Base-by-base conservation (phyloP, 1,140 invertebrate species). In the Galleria mellonella region DNA sequence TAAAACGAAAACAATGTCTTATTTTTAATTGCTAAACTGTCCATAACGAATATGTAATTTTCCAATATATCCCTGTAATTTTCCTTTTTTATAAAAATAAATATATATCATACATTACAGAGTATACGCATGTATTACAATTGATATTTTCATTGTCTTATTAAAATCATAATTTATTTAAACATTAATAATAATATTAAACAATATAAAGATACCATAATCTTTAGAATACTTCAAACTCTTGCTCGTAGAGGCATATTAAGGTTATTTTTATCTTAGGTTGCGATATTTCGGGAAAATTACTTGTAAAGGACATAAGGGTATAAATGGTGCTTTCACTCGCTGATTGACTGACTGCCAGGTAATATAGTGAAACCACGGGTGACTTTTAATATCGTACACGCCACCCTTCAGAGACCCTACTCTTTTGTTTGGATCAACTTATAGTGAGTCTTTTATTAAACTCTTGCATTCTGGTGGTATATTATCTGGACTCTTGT, bases 401-500 rank as follows among this genome's bases (percentile, higher is more conserved):
- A 71, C 88, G n/a, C 94, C 95, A 43, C 92, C 91, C 67, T 93
- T 94, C 12, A 96, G 81, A 62, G 95, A 96, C 4, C 96, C 96
- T 65, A 89, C 94, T 12, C 97, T 88, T 71, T 95, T 96, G 0
- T 93, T 93, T 4, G 96, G 82, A 79, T 99, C 96, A 5, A 88
- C 75, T 63, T 92, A 94, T 0, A 98, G 84, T 32, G 98, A 74
- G 66, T 96, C 94, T 58, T 91, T 89, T 13, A 98, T 57, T 1
- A 99, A 75, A 77, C 97, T 93, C 61, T 92, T 96, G 35, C 98
- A 69, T 30, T 97, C 92, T 0, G 81, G 63, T 2, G 87, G 87
- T 48, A 94, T 92, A 17, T 88, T 86, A 5, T 74, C 72, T 0
- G 92, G 90, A 72, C 89, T 88, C 88, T 88, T 89, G 60, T 90